Evolutionary conservation across 2,113 vertebrate species (phyloP).

Genomic region (Hassar affinis): DNA sequence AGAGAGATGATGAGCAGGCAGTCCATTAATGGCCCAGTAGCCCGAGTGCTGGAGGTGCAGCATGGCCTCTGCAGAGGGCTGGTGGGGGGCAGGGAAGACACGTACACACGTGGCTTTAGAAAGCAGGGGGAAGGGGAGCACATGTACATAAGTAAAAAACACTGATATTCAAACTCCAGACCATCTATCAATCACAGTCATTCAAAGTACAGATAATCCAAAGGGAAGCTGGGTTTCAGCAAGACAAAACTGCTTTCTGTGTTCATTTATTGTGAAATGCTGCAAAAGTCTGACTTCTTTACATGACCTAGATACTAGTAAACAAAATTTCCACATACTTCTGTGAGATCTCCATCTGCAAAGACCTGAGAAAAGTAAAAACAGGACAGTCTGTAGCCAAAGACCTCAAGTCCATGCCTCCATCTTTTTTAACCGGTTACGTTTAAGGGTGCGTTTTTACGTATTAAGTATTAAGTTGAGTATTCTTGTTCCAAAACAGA

Average conservation of each 20-base stretch:
- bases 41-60: constrained; percentile 42
- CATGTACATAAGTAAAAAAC: not conserved
- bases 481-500: no score
- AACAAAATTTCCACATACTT: not conserved
- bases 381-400: not conserved
- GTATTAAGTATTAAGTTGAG: no score
- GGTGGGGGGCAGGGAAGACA: not conserved
- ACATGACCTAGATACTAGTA: not conserved
- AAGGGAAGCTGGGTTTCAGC: not conserved
- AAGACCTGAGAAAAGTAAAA: not conserved
- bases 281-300: not conserved
- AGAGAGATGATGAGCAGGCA: constrained; percentile 50
- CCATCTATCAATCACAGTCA: not conserved
- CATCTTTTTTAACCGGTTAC: not conserved
- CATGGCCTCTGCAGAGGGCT: constrained; percentile 29
- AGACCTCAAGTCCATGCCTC: not conserved
- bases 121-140: constrained; percentile 13
- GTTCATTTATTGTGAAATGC: not conserved
- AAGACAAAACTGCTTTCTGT: not conserved
- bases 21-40: constrained; percentile 50
- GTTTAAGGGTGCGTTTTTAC: not conserved
- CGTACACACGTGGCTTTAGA: not conserved
- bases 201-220: not conserved
- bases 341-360: not conserved
- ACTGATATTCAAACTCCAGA: not conserved